Evolutionary conservation across 2,888 invertebrate species (phyloP).

Genomic region (Drosophila mimetica): DNA sequence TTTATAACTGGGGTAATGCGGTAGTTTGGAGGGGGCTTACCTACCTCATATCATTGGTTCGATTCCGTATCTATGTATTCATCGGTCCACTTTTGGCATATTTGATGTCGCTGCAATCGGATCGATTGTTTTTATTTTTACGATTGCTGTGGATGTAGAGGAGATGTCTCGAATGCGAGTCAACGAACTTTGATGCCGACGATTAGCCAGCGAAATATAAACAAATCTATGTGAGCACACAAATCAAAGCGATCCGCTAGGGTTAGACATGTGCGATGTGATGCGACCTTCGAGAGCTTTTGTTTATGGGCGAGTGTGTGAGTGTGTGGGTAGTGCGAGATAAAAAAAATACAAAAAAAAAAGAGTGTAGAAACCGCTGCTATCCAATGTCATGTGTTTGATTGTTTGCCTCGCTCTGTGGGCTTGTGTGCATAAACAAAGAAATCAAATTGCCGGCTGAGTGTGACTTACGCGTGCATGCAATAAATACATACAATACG

Average conservation of each 20-base stretch:
- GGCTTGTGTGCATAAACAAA: constrained; percentile 40
- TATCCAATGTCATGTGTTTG: constrained; percentile 40
- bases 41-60: constrained; percentile 15
- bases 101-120: constrained; percentile 20
- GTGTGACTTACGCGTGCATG: constrained; percentile 54
- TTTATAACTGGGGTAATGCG: constrained; percentile 15
- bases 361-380: constrained; percentile 19
- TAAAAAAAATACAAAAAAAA: constrained; percentile 18
- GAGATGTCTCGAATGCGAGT: constrained; percentile 37
- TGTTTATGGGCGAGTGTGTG: constrained; percentile 11
- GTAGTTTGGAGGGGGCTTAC: constrained; percentile 7
- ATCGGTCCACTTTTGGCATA: constrained; percentile 13
- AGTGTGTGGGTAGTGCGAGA: constrained; percentile 29
- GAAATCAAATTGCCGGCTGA: constrained; percentile 45
- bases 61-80: constrained; percentile 8
- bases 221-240: constrained; percentile 45
- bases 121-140: constrained; percentile 21
- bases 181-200: constrained; percentile 51
- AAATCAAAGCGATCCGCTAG: constrained; percentile 40
- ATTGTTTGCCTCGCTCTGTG: constrained; percentile 11
- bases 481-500: constrained; percentile 41
- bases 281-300: constrained; percentile 52
- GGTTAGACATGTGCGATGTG: constrained; percentile 36
- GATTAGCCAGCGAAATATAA: constrained; percentile 44
- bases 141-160: constrained; percentile 18